Conservation (phyloP, 2,113 vertebrate species). For the Choloepus hoffmanni region DNA sequence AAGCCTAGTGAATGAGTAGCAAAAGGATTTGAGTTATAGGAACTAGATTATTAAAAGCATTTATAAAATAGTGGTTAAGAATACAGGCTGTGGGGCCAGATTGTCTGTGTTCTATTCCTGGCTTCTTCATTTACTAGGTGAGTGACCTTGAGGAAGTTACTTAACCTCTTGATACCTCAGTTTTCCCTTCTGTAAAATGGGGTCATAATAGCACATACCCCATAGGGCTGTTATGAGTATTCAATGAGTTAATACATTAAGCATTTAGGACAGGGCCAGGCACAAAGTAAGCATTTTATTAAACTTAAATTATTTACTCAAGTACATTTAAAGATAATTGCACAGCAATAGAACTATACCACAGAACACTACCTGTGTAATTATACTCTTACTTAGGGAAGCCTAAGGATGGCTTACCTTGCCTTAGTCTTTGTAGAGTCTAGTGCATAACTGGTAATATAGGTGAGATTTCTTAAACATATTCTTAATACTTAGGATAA, state of each 20-base stretch:
- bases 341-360: background rate
- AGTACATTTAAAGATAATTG: background rate
- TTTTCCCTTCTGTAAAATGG: slow-evolving; percentile 7
- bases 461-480: background rate
- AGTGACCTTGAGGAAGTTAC: background rate
- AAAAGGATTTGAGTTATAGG: background rate
- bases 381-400: background rate
- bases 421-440: background rate
- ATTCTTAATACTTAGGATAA: background rate
- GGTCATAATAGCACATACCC: background rate
- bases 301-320: slow-evolving; percentile 9
- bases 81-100: background rate
- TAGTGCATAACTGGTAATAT: background rate
- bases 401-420: background rate
- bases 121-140: background rate
- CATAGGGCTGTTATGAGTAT: background rate
- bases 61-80: background rate
- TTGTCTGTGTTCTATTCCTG: background rate
- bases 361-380: background rate
- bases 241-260: background rate
- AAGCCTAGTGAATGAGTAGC: background rate
- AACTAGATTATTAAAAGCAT: background rate
- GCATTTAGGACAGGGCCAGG: background rate
- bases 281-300: background rate
- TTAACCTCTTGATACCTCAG: background rate